Evolutionary conservation across 2,888 invertebrate species (phyloP), one percentile per base, ranked within the genome.

Genomic region (Plagodis pulveraria): DNA sequence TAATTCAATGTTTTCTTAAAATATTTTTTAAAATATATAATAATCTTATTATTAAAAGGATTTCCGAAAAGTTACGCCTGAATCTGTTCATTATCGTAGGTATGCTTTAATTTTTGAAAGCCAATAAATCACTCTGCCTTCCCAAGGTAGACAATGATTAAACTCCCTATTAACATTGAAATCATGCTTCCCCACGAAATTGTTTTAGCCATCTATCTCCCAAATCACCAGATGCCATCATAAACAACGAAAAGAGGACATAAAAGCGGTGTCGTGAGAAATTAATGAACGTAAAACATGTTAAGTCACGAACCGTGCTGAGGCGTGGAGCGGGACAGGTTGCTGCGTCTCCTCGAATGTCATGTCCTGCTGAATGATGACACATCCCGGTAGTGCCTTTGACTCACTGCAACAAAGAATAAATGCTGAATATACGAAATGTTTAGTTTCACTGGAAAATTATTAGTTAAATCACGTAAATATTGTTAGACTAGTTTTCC

Each of bases 351-450:
- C 59, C 79, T 83, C 71, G 91, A 89, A 80, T 89, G 91, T 92
- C 91, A 91, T 84, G 87, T 80, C 55, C 87, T 78, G 72, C 84
- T 89, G 68, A 87, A 85, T 48, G 90, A 87, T 5, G 91, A 91
- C 35, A 79, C 83, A 60, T 89, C 87, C 5, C 84, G 81, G 52
- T 78, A 89, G 67, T 90, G 85, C 70, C 86, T 84, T 73, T 91
- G 91, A 80, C 91, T 92, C 58, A 83, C 91, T 92, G 86, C 52
- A 88, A 83, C 64, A 76, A 75, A 10, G 1, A 8, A 40, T 4
- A 22, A 22, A 22, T 22, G 4, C 22, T 22, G 22, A 22, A 22
- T 22, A 4, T 1, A 22, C 4, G 1, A 22, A 22, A 22, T 22
- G 22, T 22, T 1, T 22, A 22, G n/a, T n/a, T n/a, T n/a, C n/a